Percentiles rank a stretch among this genome's conserved stretches.
Conservation (phyloP, 2,113 vertebrate species). For the Paedocypris sp. region DNA sequence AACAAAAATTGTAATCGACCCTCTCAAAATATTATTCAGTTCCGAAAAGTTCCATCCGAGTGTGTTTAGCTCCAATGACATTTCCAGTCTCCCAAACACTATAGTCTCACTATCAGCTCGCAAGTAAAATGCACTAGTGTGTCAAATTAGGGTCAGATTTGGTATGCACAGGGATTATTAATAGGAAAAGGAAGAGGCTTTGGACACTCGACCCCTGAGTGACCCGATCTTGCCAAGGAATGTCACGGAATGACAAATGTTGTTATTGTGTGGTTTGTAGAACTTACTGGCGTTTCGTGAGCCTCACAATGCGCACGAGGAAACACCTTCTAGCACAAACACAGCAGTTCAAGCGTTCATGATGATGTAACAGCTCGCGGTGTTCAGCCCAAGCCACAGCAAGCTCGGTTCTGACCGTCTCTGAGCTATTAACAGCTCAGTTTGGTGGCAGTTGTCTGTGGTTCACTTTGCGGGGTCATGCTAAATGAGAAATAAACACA, state of each 20-base stretch:
- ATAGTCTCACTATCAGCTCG: no score
- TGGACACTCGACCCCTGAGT: neutral
- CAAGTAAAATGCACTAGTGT: no score
- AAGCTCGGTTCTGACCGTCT: neutral
- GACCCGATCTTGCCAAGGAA: neutral
- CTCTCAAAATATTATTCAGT: neutral
- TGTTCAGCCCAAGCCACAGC: neutral
- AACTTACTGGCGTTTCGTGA: neutral
- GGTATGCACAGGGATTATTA: neutral
- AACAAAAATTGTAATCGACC: neutral
- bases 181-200: conserved; percentile 8
- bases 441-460: conserved; percentile 30
- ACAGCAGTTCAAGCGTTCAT: neutral
- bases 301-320: neutral
- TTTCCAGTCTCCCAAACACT: no score
- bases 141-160: neutral
- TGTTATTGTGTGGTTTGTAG: neutral
- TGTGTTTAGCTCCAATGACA: neutral
- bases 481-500: conserved; percentile 42
- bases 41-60: neutral
- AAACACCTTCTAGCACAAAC: neutral
- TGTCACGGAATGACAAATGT: conserved; percentile 8
- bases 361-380: neutral
- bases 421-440: conserved; percentile 19
- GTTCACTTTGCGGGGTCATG: neutral